phyloP scores from a whole-genome alignment of 37 sponge, comb jelly and placozoan species.

The Axinella damicornis region DNA sequence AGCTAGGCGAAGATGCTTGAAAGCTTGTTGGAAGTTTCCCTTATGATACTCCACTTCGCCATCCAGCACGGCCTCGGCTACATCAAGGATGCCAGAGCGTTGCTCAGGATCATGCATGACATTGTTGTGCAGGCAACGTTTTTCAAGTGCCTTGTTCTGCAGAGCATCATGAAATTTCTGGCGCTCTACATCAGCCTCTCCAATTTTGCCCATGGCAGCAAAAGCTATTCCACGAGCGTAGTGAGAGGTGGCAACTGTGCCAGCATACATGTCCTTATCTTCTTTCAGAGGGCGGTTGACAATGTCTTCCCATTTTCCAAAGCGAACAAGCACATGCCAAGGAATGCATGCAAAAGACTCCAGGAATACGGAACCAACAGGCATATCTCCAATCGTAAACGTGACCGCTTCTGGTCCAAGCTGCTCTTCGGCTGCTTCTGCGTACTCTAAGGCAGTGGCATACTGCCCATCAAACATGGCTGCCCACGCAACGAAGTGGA shows the following conservation, averaged over 20 bases:
- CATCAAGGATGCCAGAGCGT: conserved; percentile 58
- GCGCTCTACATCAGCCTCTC: conserved; percentile 63
- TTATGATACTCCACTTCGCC: conserved; percentile 76
- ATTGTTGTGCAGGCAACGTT: conserved; percentile 47
- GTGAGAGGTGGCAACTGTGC: conserved; percentile 45
- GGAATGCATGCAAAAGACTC: conserved; percentile 58
- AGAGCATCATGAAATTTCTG: conserved; percentile 48
- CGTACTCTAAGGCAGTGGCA: conserved; percentile 60
- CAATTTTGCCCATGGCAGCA: conserved; percentile 57
- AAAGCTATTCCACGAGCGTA: conserved; percentile 79
- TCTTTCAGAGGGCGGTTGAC: conserved; percentile 55
- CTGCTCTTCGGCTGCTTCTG: conserved; percentile 52
- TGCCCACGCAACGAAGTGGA: conserved; percentile 73
- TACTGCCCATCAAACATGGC: conserved; percentile 81
- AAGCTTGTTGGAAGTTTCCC: conserved; percentile 61
- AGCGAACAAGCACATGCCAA: conserved; percentile 75
- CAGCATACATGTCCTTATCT: conserved; percentile 57
- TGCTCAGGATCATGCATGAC: conserved; percentile 57
- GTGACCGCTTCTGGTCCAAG: conserved; percentile 54
- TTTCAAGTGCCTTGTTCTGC: conserved; percentile 47
- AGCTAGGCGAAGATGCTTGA: conserved; percentile 59
- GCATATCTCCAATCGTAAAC: conserved; percentile 39
- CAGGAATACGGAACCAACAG: conserved; percentile 51
- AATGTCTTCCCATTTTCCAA: conserved; percentile 79
- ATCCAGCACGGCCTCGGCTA: conserved; percentile 64